These are phyloP conservation scores for Rhynchonycteris naso DNA, from an alignment of 2,797 vertebrate species.

Conservation along the genomic window DNA sequence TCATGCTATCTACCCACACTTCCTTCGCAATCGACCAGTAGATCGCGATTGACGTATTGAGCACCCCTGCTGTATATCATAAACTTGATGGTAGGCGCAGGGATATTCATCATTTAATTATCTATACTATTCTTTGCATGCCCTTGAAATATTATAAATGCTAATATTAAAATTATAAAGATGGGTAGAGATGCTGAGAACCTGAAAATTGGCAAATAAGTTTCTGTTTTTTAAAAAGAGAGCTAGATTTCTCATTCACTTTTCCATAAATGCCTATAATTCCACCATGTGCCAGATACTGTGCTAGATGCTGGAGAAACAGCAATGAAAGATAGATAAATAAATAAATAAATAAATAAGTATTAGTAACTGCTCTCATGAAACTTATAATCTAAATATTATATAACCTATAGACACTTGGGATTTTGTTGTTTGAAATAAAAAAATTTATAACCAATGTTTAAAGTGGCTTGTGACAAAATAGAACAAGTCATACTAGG, in stretches of 20 bases:
- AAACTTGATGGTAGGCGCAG: neutral
- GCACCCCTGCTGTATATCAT: constrained; percentile 2
- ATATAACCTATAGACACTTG: neutral
- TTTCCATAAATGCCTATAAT: neutral
- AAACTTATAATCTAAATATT: neutral
- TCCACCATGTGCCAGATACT: neutral
- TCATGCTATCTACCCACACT: too few species aligned
- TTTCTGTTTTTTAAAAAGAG: neutral
- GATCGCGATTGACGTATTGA: too few species aligned
- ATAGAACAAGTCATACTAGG: neutral
- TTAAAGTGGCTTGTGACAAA: neutral
- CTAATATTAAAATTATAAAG: neutral
- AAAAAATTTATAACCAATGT: neutral
- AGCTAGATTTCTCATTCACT: neutral
- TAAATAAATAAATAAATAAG: neutral
- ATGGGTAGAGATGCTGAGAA: neutral
- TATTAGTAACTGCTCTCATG: neutral
- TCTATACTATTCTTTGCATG: neutral
- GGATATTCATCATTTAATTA: neutral
- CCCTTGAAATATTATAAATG: neutral
- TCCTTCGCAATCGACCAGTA: too few species aligned
- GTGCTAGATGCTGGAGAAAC: neutral
- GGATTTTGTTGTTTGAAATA: neutral
- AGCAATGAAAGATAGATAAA: neutral
- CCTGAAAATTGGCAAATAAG: neutral